A percentile compares a stretch with the other conserved stretches of the same genome.
phyloP scores from a whole-genome alignment of 23 tunicate genomes.

The Trididemnum clinides region DNA sequence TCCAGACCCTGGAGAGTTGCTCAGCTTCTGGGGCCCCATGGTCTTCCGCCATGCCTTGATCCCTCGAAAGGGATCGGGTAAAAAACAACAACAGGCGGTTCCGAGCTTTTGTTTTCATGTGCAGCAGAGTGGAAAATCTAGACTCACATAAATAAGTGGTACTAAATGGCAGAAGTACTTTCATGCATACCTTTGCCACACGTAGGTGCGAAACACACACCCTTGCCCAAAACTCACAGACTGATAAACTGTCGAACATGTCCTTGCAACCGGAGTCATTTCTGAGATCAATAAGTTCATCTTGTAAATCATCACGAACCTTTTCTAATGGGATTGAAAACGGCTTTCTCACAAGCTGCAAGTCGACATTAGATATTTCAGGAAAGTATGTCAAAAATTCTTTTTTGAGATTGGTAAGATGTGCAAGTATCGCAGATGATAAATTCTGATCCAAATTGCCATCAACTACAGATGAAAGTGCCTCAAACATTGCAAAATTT shows the following conservation, averaged over 20 bases:
- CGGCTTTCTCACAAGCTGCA: slow-evolving; percentile 48
- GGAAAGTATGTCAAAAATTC: slow-evolving; percentile 44
- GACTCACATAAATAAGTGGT: too few species aligned
- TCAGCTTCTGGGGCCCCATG: too few species aligned
- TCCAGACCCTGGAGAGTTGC: too few species aligned
- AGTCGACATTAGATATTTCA: slow-evolving; percentile 14
- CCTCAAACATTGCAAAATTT: slow-evolving; percentile 29
- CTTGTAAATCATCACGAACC: slow-evolving; percentile 31
- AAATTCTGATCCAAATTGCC: slow-evolving; percentile 3
- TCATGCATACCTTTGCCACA: too few species aligned
- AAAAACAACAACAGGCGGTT: too few species aligned
- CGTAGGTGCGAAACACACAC: too few species aligned
- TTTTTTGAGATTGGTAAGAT: slow-evolving; percentile 22
- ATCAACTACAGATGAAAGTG: not conserved
- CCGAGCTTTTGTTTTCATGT: slow-evolving; percentile 15
- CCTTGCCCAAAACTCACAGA: too few species aligned
- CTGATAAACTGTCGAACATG: too few species aligned
- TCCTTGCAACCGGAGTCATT: not conserved
- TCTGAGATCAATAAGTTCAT: slow-evolving; percentile 42
- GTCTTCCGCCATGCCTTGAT: too few species aligned
- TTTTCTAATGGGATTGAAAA: slow-evolving; percentile 25
- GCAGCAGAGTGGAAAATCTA: slow-evolving; percentile 13
- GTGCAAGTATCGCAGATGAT: slow-evolving; percentile 23
- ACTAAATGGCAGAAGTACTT: too few species aligned
- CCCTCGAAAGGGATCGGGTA: too few species aligned